Evolutionary conservation across 2,888 invertebrate genomes (phyloP).

Genomic region (Stictocephala bisonia): DNA sequence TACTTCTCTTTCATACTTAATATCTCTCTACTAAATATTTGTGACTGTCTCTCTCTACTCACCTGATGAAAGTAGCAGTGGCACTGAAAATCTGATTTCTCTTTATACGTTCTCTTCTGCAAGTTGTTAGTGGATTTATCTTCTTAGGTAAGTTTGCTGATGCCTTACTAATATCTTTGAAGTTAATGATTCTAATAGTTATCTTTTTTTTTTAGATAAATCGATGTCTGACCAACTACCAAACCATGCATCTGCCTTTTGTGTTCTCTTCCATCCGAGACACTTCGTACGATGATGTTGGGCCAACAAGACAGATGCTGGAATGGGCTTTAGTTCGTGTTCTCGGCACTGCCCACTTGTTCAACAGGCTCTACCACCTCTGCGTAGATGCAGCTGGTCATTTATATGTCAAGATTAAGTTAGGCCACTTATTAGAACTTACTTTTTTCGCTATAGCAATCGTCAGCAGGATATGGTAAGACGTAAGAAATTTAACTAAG

Average conservation of each 20-base stretch:
- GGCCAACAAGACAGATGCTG: constrained; percentile 39
- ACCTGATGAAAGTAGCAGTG: no score
- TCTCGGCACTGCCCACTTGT: constrained; percentile 36
- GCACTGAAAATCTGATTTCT: no score
- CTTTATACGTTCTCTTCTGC: no score
- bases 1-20: no score
- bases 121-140: no score
- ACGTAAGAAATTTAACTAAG: not conserved
- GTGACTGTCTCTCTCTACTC: no score
- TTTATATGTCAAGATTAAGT: constrained; percentile 20
- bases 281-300: constrained; percentile 15
- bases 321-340: constrained; percentile 43
- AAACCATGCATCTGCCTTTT: constrained; percentile 16
- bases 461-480: constrained; percentile 46
- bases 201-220: constrained; percentile 7
- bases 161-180: no score
- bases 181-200: no score
- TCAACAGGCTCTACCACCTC: constrained; percentile 29
- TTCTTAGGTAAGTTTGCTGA: no score
- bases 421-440: constrained; percentile 24
- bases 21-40: no score
- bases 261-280: not conserved
- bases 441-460: constrained; percentile 36
- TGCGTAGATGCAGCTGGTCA: constrained; percentile 38
- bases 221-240: constrained; percentile 26